These are phyloP conservation scores for Clarias fuscus DNA, from an alignment of 2,797 vertebrate genomes.

Conservation along the genomic window DNA sequence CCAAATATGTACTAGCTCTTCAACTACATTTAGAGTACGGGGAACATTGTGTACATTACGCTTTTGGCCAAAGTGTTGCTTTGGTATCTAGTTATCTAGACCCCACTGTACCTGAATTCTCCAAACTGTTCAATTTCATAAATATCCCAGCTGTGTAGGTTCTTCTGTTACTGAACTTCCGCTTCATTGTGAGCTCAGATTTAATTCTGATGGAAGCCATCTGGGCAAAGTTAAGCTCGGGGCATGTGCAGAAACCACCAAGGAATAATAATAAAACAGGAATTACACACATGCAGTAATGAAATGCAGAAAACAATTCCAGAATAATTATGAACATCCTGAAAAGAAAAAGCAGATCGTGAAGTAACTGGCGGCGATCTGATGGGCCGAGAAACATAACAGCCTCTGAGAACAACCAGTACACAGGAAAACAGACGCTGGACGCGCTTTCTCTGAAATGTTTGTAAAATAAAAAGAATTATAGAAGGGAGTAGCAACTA, in stretches of 20 bases:
- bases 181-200: conserved; percentile 58
- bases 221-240: conserved; percentile 58
- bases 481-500: background rate
- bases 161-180: conserved; percentile 56
- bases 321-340: conserved; percentile 35
- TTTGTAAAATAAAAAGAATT: background rate
- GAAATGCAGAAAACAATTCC: conserved; percentile 52
- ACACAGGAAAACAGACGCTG: background rate
- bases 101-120: conserved; percentile 11
- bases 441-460: background rate
- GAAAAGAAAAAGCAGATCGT: conserved; percentile 12
- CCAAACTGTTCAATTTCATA: conserved; percentile 33
- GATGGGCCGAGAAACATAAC: conserved; percentile 14
- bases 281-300: conserved; percentile 53
- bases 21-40: background rate
- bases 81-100: background rate
- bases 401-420: background rate
- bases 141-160: conserved; percentile 50
- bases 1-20: background rate
- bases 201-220: conserved; percentile 61
- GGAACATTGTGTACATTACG: background rate
- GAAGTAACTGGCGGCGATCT: background rate
- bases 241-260: conserved; percentile 51
- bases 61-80: background rate
- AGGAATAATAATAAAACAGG: conserved; percentile 52